Base-by-base conservation (phyloP, 2,113 vertebrate species). In the Alosa alosa region DNA sequence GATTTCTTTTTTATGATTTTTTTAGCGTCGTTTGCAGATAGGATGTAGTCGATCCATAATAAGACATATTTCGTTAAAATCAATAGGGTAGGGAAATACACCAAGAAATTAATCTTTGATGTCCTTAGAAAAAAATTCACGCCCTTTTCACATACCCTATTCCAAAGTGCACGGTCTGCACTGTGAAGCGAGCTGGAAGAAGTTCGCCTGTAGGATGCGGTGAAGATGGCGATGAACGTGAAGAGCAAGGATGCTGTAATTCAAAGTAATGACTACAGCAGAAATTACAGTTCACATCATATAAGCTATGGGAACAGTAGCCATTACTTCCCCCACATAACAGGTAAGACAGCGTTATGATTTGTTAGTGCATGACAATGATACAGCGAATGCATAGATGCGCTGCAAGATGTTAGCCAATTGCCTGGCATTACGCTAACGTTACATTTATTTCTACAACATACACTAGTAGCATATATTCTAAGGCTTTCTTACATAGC, bases 221-320 rank as follows among this genome's bases (percentile, higher is more conserved):
- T 86, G 89, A 95, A 94, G 94, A 96, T 96, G 95, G 94, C 95
- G 94, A 91, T 95, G 93, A 93, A 95, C 89, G 93, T 95, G 45
- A 94, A 92, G 89, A 94, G 89, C 87, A 93, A 90, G 83, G 93
- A 93, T 92, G 94, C 93, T 18, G 94, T 93, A 89, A 94, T 93
- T 89, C 93, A 93, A 91, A 90, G 91, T 85, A 93, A 92, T 83
- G 91, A 93, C 0, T 95, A 89, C 88, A 95, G 92, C 93, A 93
- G 91, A 89, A 90, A 93, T 89, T 94, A 93, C 87, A 93, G 87
- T 11, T 90, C 92, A 5, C 92, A 92, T 83, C 89, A 92, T 83
- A 87, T 94, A 89, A 90, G 89, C 88, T 95, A 94, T 91, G 89
- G 90, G 84, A 91, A 89, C 88, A 93, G 91, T 90, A 92, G 92